These are phyloP conservation scores for Hyposoter didymator DNA, from an alignment of 2,888 invertebrate species.

Conservation along the genomic window DNA sequence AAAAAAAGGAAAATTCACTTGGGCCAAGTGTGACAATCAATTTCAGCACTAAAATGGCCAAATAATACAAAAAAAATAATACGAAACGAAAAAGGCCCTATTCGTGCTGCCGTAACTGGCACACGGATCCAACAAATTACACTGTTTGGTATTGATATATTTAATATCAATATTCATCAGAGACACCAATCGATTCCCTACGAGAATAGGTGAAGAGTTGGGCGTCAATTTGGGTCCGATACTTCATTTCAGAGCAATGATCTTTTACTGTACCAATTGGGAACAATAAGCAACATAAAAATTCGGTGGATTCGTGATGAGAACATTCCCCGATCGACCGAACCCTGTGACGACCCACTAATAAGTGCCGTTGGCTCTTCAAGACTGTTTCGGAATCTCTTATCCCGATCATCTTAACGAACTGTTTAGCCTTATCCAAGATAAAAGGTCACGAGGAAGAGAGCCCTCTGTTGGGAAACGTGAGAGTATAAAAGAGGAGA, in stretches of 20 bases:
- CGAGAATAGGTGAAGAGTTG: not conserved
- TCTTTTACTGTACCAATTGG: constrained; percentile 14
- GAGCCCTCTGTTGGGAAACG: not conserved
- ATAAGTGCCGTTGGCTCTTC: constrained; percentile 15
- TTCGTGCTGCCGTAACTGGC: not conserved
- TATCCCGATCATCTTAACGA: constrained; percentile 36
- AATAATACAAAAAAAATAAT: too few relatives aligned
- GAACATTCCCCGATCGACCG: constrained; percentile 3
- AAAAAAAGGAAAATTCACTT: too few relatives aligned
- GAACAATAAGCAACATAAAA: constrained; percentile 1
- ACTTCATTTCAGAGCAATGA: constrained; percentile 4
- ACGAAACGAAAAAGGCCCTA: too few relatives aligned
- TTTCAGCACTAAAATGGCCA: too few relatives aligned
- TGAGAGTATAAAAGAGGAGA: not conserved
- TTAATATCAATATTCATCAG: not conserved
- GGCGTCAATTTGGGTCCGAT: constrained; percentile 4
- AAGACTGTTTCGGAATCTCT: constrained; percentile 1
- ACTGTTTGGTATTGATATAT: not conserved
- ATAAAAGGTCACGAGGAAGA: constrained; percentile 7
- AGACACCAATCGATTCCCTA: not conserved
- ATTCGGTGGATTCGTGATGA: constrained; percentile 2
- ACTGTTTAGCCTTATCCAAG: constrained; percentile 31
- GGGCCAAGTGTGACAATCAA: too few relatives aligned
- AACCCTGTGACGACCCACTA: constrained; percentile 13
- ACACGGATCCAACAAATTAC: not conserved